phyloP scores from a whole-genome alignment of 1,140 invertebrate species.

The Lepidurus couesii region DNA sequence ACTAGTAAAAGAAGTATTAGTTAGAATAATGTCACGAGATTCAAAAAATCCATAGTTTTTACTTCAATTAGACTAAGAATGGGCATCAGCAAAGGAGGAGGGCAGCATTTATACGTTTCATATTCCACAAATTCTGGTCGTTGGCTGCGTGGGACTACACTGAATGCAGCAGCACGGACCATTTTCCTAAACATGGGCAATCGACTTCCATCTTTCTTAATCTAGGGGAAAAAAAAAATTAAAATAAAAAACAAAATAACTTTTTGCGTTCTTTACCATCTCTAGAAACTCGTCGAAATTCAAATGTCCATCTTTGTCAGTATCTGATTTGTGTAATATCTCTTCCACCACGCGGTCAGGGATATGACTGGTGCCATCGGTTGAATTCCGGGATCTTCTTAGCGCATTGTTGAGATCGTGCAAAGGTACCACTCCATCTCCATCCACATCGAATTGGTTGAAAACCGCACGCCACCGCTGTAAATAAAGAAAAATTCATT shows the following conservation, averaged over 20 bases:
- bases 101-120: slow-evolving; percentile 77
- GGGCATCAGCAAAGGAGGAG: slow-evolving; percentile 80
- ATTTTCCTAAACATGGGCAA: slow-evolving; percentile 34
- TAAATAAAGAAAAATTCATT: too few species aligned
- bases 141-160: slow-evolving; percentile 35
- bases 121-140: slow-evolving; percentile 63
- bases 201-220: slow-evolving; percentile 23
- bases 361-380: slow-evolving; percentile 61
- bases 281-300: slow-evolving; percentile 71
- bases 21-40: neutral
- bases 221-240: slow-evolving; percentile 11
- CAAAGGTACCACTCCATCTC: slow-evolving; percentile 65
- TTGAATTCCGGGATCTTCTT: slow-evolving; percentile 56
- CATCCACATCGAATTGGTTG: slow-evolving; percentile 63
- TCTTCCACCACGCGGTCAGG: slow-evolving; percentile 62
- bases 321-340: slow-evolving; percentile 64
- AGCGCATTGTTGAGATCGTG: slow-evolving; percentile 51
- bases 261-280: slow-evolving; percentile 54
- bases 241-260: neutral
- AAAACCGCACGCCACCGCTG: slow-evolving; percentile 48
- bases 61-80: slow-evolving; percentile 48
- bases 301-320: slow-evolving; percentile 63
- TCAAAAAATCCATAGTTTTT: slow-evolving; percentile 29
- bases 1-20: slow-evolving; percentile 39
- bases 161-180: slow-evolving; percentile 34